Evolutionary conservation across 2,888 invertebrate genomes (phyloP), one percentile per base, ranked within the genome.

Genomic region (Lymantria dispar): DNA sequence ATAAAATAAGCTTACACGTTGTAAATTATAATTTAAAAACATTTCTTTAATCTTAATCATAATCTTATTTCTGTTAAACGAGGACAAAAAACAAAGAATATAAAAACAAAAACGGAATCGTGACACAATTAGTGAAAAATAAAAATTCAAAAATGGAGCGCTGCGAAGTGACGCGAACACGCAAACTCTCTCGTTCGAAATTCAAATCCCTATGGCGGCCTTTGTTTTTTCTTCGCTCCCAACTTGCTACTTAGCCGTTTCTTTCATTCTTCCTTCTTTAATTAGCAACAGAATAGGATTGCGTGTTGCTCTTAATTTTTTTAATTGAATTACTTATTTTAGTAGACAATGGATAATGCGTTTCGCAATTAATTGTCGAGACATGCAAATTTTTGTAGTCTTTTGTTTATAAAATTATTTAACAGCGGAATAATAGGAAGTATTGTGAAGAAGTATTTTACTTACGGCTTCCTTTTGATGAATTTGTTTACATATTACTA

Each of bases 241-340:
- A 90, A 90, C 90, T 90, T 89, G 83, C 87, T 86, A 90, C 90
- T 90, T 90, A 88, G 71, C 71, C 77, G 76, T 75, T 83, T 82
- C 84, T 85, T 85, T 83, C 83, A 81, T 87, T 87, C 85, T 78
- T 76, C 78, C 75, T 87, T 85, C 87, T 89, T 89, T 89, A 88
- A 89, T 90, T 88, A 88, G 83, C 81, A 56, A 86, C 85, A 86
- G 85, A 87, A 87, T 83, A 74, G 80, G 77, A 85, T 88, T 85
- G 89, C 89, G 87, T 89, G 88, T 83, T 78, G 74, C 80, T 85
- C 83, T 83, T 83, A 84, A 62, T 83, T 87, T 88, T 85, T 87
- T 85, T 76, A 80, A 89, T 89, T 87, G 85, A 87, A 90, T 89
- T 88, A 88, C 82, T 59, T 68, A 70, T 74, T 62, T 64, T 74